Conservation (phyloP, 1,140 invertebrate genomes). For the Danaus melanippus region DNA sequence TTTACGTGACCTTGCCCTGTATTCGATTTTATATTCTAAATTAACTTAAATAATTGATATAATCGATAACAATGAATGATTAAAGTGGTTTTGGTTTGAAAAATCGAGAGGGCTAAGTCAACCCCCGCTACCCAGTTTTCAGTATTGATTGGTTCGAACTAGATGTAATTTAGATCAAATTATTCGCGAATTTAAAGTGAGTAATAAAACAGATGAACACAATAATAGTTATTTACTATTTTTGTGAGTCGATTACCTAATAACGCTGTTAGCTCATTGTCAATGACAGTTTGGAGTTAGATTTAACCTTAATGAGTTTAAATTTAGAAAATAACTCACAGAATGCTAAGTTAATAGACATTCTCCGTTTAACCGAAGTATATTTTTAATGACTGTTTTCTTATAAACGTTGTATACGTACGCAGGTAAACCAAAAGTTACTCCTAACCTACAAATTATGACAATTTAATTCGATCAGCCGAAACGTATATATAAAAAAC, state of each 20-base stretch:
- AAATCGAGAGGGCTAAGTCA: constrained; percentile 9
- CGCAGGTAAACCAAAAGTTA: too few relatives aligned
- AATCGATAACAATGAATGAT: constrained; percentile 5
- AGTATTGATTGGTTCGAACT: constrained; percentile 30
- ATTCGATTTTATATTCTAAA: constrained; percentile 26
- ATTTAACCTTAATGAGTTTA: constrained; percentile 7
- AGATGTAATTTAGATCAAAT: constrained; percentile 10
- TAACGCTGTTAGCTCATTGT: constrained; percentile 5
- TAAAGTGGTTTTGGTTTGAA: neutral
- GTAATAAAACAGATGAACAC: too few relatives aligned
- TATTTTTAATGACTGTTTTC: too few relatives aligned
- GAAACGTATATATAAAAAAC: too few relatives aligned
- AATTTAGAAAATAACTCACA: neutral
- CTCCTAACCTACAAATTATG: too few relatives aligned
- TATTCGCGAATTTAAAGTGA: too few relatives aligned
- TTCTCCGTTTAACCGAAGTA: too few relatives aligned
- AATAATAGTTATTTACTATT: neutral
- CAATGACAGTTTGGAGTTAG: constrained; percentile 8
- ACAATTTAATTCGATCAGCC: too few relatives aligned
- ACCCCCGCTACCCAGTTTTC: constrained; percentile 7
- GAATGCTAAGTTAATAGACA: too few relatives aligned
- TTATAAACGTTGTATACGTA: too few relatives aligned
- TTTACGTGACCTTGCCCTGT: constrained; percentile 66
- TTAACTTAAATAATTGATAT: constrained; percentile 12
- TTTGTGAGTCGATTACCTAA: constrained; percentile 8